phyloP scores from a whole-genome alignment of 2,113 vertebrate species.

The Salvator merianae region DNA sequence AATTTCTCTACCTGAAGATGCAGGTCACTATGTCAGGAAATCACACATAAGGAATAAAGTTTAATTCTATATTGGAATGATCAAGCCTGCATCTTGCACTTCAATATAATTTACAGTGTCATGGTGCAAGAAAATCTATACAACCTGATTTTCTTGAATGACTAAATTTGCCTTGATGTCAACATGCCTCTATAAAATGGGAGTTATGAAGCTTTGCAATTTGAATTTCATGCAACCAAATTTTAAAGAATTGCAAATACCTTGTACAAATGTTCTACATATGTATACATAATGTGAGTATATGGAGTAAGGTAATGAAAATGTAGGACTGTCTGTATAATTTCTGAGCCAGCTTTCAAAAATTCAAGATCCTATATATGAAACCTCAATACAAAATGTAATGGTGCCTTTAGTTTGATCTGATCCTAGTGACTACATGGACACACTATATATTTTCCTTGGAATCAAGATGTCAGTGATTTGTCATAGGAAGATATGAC shows the following conservation, averaged over 20 bases:
- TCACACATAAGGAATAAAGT: neutral
- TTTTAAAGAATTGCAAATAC: neutral
- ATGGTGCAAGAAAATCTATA: neutral
- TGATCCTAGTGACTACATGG: too few relatives aligned
- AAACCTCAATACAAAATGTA: too few relatives aligned
- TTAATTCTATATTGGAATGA: neutral
- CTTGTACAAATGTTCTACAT: neutral
- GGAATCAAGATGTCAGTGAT: too few relatives aligned
- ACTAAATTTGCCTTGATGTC: neutral
- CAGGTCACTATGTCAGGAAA: neutral
- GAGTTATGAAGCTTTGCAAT: slow-evolving; percentile 18
- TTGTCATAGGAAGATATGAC: too few relatives aligned
- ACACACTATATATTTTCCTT: too few relatives aligned
- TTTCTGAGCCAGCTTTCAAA: too few relatives aligned
- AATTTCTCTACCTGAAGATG: too few relatives aligned
- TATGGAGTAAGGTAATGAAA: neutral
- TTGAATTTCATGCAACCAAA: neutral
- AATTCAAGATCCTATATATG: too few relatives aligned
- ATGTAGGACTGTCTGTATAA: neutral
- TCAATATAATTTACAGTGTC: neutral
- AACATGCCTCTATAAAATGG: neutral
- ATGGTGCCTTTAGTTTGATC: too few relatives aligned
- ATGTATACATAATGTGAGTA: neutral
- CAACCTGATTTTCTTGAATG: neutral
- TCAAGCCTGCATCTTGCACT: neutral